Conservation (phyloP, 2,797 vertebrate species). For the Neomorphus geoffroyi region DNA sequence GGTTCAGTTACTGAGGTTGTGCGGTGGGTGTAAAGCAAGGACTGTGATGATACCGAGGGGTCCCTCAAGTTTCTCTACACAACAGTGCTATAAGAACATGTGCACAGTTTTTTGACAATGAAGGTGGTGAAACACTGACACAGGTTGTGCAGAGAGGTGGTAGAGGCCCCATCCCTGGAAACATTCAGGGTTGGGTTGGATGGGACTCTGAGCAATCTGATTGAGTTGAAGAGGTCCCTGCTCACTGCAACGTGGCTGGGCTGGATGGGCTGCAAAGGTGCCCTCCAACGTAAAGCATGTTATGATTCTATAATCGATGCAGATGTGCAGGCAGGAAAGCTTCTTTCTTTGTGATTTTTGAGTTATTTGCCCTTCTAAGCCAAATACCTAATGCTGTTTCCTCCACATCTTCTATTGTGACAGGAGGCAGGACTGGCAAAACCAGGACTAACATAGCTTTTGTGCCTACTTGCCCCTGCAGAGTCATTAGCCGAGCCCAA, state of each 20-base stretch:
- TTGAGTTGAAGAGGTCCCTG: not conserved
- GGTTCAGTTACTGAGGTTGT: not conserved
- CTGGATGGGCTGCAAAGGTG: not conserved
- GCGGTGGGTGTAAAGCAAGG: not conserved
- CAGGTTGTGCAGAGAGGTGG: not conserved
- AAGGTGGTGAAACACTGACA: not conserved
- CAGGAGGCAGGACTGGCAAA: not conserved
- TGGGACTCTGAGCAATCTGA: not conserved
- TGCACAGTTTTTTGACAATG: not conserved
- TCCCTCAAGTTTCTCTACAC: not conserved
- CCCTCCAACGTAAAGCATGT: not conserved
- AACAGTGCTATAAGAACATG: not conserved
- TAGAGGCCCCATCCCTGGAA: not conserved
- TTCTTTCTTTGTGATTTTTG: not conserved
- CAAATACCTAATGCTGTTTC: not conserved
- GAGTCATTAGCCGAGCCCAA: slow-evolving; percentile 97
- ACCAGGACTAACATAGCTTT: not conserved
- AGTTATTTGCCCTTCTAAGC: not conserved
- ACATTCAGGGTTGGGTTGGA: not conserved
- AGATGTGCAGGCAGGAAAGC: not conserved
- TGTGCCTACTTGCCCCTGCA: slow-evolving; percentile 59
- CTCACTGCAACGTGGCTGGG: not conserved
- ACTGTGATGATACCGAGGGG: not conserved
- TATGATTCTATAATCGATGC: not conserved
- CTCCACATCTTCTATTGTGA: not conserved